Evolutionary conservation across 2,888 invertebrate species (phyloP).

Genomic region (Calameuta idolon): DNA sequence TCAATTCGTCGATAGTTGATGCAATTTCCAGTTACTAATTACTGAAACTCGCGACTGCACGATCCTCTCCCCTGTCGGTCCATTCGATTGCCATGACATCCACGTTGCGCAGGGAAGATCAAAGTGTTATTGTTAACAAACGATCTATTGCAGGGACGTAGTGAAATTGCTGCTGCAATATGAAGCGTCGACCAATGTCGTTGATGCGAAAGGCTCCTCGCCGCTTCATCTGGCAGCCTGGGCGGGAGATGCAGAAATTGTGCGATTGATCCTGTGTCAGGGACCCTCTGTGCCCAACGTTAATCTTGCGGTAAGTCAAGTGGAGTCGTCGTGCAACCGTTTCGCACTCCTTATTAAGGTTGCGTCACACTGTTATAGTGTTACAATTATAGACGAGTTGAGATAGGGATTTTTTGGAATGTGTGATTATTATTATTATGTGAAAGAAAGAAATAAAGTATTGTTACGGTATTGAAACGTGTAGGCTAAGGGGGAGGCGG

Average conservation of each 20-base stretch:
- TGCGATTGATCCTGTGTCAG: slow-evolving; percentile 83
- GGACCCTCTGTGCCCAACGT: slow-evolving; percentile 87
- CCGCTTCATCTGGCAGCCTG: slow-evolving; percentile 94
- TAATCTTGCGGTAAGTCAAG: slow-evolving; percentile 80
- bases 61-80: not conserved
- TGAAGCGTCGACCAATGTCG: slow-evolving; percentile 89
- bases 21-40: not conserved
- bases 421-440: not conserved
- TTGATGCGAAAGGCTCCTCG: slow-evolving; percentile 91
- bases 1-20: not conserved
- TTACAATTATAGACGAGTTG: not conserved
- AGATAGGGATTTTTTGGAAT: not conserved
- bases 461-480: not conserved
- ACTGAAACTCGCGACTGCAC: not conserved
- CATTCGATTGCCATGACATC: not conserved
- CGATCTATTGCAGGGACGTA: slow-evolving; percentile 75
- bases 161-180: slow-evolving; percentile 85
- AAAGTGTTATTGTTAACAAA: not conserved
- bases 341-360: not conserved
- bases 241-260: slow-evolving; percentile 92
- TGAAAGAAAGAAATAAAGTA: not conserved
- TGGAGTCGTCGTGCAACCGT: not conserved
- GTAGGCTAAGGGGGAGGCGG: not conserved
- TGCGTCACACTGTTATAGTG: not conserved
- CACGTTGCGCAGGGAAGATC: not conserved